Base-by-base conservation (phyloP, 2,888 invertebrate genomes). In the Hemithea aestivaria region DNA sequence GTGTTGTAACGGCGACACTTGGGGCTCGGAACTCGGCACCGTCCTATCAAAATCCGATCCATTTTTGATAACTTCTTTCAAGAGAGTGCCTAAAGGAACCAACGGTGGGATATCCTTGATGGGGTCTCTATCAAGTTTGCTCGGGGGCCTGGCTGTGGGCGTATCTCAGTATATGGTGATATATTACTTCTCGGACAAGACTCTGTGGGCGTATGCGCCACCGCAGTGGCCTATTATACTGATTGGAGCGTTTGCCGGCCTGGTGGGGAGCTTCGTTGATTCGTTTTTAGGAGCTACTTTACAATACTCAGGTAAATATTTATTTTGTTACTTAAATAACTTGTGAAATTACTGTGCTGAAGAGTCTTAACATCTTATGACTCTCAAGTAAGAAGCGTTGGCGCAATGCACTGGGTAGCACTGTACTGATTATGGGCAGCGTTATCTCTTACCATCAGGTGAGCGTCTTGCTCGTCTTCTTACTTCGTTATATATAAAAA, bases 1-100 rank as follows among this genome's bases (percentile, higher is more conserved):
- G 7, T 94, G 94, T 62, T 92, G 93, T 54, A 94, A 93, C 68
- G 96, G 96, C 0, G 97, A 97, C 64, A 97, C 96, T 0, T 95
- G 95, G 93, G 94, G 96, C 29, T 96, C 96, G 22, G 97, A 97
- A 79, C 72, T 97, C 9, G 96, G 96, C 1, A 89, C 93, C 20
- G 96, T 94, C 0, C 67, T 94, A 10, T 90, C 92, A 4, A 79
- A 73, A 12, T 76, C 89, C 0, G 89, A 93, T 45, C 96, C 96
- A 2, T 84, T 91, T 49, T 89, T 96, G 3, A 91, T 96, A 20
- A 95, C 95, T 6, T 90, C 90, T 9, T 88, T 92, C 49, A 88
- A 90, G 52, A 89, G 77, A 56, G 96, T 97, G 1, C 96, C 96
- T 1, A 90, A 89, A 80, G 96, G 96, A 25, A 96, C 96, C 10